phyloP scores from a whole-genome alignment of 1,140 invertebrate species.

The Tetramorium alpestre region DNA sequence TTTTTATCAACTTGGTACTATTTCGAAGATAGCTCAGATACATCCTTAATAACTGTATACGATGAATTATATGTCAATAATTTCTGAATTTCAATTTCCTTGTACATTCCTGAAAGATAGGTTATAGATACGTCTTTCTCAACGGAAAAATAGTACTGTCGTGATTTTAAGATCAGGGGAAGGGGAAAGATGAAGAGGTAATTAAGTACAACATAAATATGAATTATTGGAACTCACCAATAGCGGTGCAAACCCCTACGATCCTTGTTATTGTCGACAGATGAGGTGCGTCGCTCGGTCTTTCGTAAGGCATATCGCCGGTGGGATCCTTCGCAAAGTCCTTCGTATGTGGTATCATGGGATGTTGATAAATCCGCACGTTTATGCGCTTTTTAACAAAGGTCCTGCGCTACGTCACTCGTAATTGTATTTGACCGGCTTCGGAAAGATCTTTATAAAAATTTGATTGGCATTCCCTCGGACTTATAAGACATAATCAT shows the following conservation, averaged over 20 bases:
- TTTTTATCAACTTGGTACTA: no score
- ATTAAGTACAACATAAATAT: conserved; percentile 19
- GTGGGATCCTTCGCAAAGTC: conserved; percentile 37
- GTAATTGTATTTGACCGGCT: background rate
- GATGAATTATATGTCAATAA: background rate
- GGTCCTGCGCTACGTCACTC: background rate
- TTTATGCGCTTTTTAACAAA: background rate
- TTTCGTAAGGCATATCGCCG: conserved; percentile 63
- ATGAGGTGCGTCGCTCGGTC: conserved; percentile 60
- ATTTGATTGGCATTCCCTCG: background rate
- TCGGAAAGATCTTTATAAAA: background rate
- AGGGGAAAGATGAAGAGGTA: no score
- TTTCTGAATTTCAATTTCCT: background rate
- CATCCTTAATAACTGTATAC: background rate
- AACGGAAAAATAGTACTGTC: background rate
- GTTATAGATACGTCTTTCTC: no score
- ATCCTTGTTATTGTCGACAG: conserved; percentile 74
- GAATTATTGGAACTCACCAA: conserved; percentile 69
- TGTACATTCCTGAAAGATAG: background rate
- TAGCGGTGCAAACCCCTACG: conserved; percentile 74
- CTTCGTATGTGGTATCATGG: conserved; percentile 67
- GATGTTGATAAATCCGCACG: background rate
- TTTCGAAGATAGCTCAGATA: no score
- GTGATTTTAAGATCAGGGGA: background rate
- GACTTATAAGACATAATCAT: background rate